Evolutionary conservation across 1,140 invertebrate genomes (phyloP).

Genomic region (Lycorma delicatula): DNA sequence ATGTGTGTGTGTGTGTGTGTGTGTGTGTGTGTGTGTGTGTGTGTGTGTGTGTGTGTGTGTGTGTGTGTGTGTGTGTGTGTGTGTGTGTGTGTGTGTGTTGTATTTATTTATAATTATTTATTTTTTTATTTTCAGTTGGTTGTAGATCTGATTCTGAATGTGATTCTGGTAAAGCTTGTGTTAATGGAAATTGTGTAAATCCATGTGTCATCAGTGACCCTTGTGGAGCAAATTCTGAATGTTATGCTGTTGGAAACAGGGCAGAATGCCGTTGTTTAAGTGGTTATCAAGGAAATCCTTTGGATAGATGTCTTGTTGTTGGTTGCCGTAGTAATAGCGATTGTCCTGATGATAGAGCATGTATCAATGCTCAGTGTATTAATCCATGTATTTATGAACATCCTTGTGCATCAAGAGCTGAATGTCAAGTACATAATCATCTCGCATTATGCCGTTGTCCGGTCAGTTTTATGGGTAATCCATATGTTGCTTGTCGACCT

Average conservation of each 20-base stretch:
- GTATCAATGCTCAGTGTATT: conserved; percentile 76
- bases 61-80: not conserved
- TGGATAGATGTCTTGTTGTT: conserved; percentile 62
- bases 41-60: no score
- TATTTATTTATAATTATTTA: not conserved
- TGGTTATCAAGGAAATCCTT: conserved; percentile 73
- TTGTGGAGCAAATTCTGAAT: conserved; percentile 79
- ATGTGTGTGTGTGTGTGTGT: no score
- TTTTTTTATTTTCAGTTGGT: conserved; percentile 45
- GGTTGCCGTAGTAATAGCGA: conserved; percentile 85
- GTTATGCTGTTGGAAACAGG: conserved; percentile 61
- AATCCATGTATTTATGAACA: conserved; percentile 73
- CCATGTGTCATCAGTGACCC: conserved; percentile 67
- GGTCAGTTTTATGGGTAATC: conserved; percentile 58
- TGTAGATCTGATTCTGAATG: conserved; percentile 73
- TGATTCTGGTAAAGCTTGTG: conserved; percentile 64
- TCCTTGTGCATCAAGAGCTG: conserved; percentile 64
- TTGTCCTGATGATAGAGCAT: conserved; percentile 74
- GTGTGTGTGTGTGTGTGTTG: no score
- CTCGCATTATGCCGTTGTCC: conserved; percentile 75
- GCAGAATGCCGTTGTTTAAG: conserved; percentile 69
- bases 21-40: no score
- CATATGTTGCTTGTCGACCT: conserved; percentile 65
- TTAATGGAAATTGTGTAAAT: conserved; percentile 75
- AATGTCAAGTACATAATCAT: conserved; percentile 74